Conservation (phyloP, 2,797 vertebrate genomes). For the Pangasius krempfi region DNA sequence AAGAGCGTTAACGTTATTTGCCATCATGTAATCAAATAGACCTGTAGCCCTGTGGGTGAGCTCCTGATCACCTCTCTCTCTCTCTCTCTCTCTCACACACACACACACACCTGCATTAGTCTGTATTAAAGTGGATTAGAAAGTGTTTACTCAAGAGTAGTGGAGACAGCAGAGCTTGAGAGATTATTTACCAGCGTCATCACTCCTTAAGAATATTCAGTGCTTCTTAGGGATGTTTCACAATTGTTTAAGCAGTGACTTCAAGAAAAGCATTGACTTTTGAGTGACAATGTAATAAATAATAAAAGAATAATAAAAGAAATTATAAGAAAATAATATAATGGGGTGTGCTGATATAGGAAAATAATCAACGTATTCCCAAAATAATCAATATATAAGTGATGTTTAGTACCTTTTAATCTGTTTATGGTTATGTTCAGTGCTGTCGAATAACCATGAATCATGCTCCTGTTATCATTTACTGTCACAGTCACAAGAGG, state of each 20-base stretch:
- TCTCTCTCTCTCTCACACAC: conserved; percentile 27
- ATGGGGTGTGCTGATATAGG: neutral
- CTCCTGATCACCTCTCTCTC: conserved; percentile 15
- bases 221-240: neutral
- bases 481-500: no score
- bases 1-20: conserved; percentile 49
- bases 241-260: neutral
- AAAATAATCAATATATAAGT: no score
- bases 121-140: conserved; percentile 59
- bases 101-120: conserved; percentile 55
- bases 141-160: conserved; percentile 43
- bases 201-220: neutral
- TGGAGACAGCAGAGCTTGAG: neutral
- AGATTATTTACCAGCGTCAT: conserved; percentile 40
- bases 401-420: neutral
- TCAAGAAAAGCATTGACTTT: neutral
- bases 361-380: neutral
- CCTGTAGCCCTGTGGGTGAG: conserved; percentile 20
- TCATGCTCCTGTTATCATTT: neutral
- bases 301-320: neutral
- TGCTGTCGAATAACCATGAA: neutral
- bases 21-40: conserved; percentile 53
- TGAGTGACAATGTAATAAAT: neutral
- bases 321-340: neutral
- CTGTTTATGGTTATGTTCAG: neutral